Base-by-base conservation (phyloP, 2,113 vertebrate species). In the Sebastes fasciatus region DNA sequence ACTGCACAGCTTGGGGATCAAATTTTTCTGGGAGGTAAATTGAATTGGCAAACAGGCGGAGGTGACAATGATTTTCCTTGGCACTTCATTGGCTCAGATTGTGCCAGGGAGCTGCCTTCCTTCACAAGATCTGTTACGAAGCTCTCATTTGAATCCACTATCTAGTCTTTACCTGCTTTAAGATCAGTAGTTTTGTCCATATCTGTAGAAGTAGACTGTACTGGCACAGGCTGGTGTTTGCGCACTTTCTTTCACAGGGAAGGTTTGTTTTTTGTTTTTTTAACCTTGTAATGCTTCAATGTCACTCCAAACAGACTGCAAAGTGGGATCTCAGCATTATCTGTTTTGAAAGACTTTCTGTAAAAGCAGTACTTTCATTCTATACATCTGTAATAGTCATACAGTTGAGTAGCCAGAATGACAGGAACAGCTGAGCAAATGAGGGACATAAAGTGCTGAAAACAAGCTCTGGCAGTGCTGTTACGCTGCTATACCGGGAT, bases 11-110 rank as follows among this genome's bases (percentile, higher is more conserved):
- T 88, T 52, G 60, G 88, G 88, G 82, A 92, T 92, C 88, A 86
- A 21, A 88, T 91, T 93, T 34, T 89, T 86, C 86, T 80, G 81
- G 89, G 86, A 82, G 92, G 74, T 91, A 91, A 94, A 93, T 92
- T 91, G 87, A 92, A 90, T 91, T 91, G 92, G 92, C 91, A 90
- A 87, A 89, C 82, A 34, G 34, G 34, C 83, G 4, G 81, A 62
- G 63, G 77, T 88, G 89, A 90, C 89, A 67, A 62, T 90, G 87
- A 92, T 91, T 90, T 90, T 88, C 83, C 81, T 79, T 78, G 90
- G 90, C 90, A 82, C 82, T 85, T 89, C 64, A 52, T 77, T 86
- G 83, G 80, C 86, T 76, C 77, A 23, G 54, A 79, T 74, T 51
- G n/a, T 51, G 71, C 75, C 57, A 45, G 45, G 34, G 57, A 62